These are phyloP conservation scores for Rafetus swinhoei DNA, from an alignment of 2,113 vertebrate genomes.

Conservation along the genomic window DNA sequence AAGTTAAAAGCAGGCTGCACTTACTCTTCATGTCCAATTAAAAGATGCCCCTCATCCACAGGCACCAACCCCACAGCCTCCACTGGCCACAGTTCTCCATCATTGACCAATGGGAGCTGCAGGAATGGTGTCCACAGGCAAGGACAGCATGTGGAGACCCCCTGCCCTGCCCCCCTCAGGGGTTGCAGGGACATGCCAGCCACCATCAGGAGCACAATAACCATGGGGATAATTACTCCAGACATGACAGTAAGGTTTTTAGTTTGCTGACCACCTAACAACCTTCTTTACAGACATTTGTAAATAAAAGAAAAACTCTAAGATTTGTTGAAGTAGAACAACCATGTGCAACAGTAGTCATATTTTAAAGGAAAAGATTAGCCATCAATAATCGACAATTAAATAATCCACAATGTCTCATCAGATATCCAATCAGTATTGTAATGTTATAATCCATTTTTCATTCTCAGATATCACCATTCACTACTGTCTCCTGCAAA, in stretches of 20 bases:
- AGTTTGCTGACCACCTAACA: neutral
- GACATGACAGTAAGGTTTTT: neutral
- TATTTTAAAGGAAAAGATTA: conserved; percentile 4
- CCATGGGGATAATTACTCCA: too few species aligned
- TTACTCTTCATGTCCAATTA: conserved; percentile 5
- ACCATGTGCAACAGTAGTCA: neutral
- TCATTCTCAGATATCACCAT: conserved; percentile 20
- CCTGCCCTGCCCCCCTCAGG: too few species aligned
- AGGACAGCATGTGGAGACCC: too few species aligned
- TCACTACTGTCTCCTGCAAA: neutral
- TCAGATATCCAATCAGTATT: neutral
- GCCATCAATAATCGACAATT: neutral
- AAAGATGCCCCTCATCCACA: neutral
- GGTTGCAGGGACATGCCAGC: too few species aligned
- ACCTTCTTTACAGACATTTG: neutral
- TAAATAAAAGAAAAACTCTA: neutral
- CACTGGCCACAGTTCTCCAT: too few species aligned
- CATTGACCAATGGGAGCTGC: too few species aligned
- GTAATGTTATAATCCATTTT: conserved; percentile 7
- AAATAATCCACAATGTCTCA: neutral
- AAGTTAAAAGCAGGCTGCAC: conserved; percentile 11
- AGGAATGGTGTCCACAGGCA: too few species aligned
- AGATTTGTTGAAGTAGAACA: neutral
- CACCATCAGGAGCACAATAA: too few species aligned
- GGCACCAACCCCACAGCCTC: too few species aligned